Base-by-base conservation (phyloP, 2,113 vertebrate genomes). In the Colossoma macropomum region DNA sequence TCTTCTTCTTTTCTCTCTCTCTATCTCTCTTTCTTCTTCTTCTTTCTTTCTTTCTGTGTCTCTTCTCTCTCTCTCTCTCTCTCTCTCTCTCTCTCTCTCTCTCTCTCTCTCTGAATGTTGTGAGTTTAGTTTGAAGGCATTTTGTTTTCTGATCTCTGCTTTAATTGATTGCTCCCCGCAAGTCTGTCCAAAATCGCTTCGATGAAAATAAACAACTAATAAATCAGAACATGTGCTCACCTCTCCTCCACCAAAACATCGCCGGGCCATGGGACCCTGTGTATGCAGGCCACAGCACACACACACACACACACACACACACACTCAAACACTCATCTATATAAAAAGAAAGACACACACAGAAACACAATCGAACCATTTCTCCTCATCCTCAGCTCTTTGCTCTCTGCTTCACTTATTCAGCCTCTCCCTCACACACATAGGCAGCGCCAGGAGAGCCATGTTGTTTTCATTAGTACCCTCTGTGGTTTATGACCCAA, bases 181-280 rank as follows among this genome's bases (percentile, higher is more conserved):
- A 88, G 84, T 90, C 88, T 85, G 88, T 89, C 90, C 88, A 87
- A 89, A 88, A 89, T 92, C 88, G 84, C 85, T 93, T 87, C 66
- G 90, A n/a, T 90, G 88, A 91, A 92, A 89, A 93, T 93, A 93
- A 94, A 94, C 92, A 93, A 92, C 89, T 89, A 81, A 91, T 95
- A 93, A 94, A 93, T 88, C 74, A 89, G 94, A 93, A 91, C 91
- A 92, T 87, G 86, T 93, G 91, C 88, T 89, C 71, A 86, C 71
- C 69, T 83, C 79, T 84, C 83, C 83, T 59, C 87, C 78, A 82
- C 74, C 68, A 85, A 77, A 72, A 73, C 60, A 34, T 56, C 50
- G 75, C 48, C 60, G 48, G 62, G 68, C 25, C 80, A 86, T 34
- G 71, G 79, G 80, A 75, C 45, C 23, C 21, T 16, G 38, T 68